phyloP scores from a whole-genome alignment of 2,113 vertebrate species.

The Camelus bactrianus region DNA sequence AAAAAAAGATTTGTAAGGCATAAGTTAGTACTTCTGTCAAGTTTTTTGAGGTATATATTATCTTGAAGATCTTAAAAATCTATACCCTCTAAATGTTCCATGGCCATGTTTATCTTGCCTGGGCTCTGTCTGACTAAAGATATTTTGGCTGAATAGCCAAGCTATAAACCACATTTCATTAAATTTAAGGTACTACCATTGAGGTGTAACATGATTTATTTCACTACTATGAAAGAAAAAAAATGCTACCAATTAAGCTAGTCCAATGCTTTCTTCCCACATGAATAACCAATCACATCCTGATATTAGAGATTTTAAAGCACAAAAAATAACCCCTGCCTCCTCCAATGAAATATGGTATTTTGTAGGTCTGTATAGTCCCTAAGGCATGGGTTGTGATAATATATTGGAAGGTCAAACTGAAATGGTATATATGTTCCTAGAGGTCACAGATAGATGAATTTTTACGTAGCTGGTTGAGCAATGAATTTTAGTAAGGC shows the following conservation, averaged over 20 bases:
- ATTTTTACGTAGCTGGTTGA: constrained; percentile 21
- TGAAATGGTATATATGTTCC: neutral
- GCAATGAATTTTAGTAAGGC: constrained; percentile 10
- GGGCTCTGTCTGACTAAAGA: neutral
- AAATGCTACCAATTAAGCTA: neutral
- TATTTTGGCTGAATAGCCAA: neutral
- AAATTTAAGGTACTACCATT: constrained; percentile 1
- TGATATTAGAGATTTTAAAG: constrained; percentile 7
- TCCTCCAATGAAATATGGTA: neutral
- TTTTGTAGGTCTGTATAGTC: constrained; percentile 60
- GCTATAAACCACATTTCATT: neutral
- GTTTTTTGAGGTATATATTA: neutral
- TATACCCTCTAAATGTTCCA: neutral
- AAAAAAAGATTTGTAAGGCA: neutral
- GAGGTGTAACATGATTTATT: neutral
- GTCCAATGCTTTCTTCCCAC: neutral
- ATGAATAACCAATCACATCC: neutral
- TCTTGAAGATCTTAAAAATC: neutral
- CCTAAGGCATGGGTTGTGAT: constrained; percentile 48
- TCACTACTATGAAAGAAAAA: neutral
- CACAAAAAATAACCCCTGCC: neutral
- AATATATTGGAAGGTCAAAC: constrained; percentile 2
- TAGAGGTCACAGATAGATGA: constrained; percentile 18
- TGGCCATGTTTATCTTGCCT: neutral
- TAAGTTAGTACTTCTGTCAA: neutral